phyloP scores from a whole-genome alignment of 1,140 invertebrate genomes.

The Parasteatoda tepidariorum region DNA sequence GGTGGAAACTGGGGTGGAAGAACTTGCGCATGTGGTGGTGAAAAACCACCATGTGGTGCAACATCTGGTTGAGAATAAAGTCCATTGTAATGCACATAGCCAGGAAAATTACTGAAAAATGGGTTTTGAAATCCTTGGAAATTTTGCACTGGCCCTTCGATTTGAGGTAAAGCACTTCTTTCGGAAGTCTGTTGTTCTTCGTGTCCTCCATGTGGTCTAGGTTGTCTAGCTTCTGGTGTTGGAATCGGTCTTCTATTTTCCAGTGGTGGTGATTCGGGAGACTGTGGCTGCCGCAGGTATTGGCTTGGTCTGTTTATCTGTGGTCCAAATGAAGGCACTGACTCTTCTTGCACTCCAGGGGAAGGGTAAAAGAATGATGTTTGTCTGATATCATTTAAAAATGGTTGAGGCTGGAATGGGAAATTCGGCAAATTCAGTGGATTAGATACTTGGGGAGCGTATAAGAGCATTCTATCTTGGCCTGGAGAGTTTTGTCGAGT shows the following conservation, averaged over 20 bases:
- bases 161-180: neutral
- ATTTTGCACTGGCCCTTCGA: neutral
- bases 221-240: neutral
- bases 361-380: slow-evolving; percentile 10
- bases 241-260: neutral
- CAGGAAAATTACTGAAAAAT: slow-evolving; percentile 37
- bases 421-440: slow-evolving; percentile 12
- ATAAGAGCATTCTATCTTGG: neutral
- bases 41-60: neutral
- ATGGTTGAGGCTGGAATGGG: slow-evolving; percentile 23
- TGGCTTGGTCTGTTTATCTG: neutral
- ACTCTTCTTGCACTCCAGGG: neutral
- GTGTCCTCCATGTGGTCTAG: neutral
- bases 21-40: neutral
- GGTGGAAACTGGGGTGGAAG: neutral
- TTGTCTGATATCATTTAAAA: neutral
- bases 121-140: slow-evolving; percentile 26
- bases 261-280: neutral
- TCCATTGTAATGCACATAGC: slow-evolving; percentile 5
- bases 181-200: neutral
- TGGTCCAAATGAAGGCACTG: neutral
- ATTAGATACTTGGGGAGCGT: neutral
- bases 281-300: neutral
- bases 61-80: neutral
- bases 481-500: neutral